Evolutionary conservation across 2,113 vertebrate genomes (phyloP).

Genomic region (Bujurquina vittata): DNA sequence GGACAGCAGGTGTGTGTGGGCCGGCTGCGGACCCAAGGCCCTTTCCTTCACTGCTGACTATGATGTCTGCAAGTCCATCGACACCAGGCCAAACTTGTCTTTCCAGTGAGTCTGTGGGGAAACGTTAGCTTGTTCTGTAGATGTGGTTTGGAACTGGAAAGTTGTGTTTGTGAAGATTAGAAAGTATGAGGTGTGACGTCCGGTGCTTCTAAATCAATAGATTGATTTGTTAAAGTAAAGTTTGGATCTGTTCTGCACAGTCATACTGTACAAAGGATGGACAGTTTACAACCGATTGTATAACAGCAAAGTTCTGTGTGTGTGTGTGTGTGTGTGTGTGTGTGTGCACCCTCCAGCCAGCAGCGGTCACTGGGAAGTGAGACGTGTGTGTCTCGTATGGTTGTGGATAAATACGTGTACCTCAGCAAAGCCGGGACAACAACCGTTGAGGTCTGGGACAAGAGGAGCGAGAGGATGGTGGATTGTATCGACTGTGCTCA

Average conservation of each 20-base stretch:
- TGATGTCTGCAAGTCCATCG: conserved; percentile 85
- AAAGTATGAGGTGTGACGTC: not conserved
- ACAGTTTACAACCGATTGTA: not conserved
- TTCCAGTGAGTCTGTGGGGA: conserved; percentile 82
- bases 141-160: no score
- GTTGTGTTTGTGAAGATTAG: not conserved
- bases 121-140: not conserved
- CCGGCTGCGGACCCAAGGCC: conserved; percentile 89
- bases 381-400: conserved; percentile 88
- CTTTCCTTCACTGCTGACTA: conserved; percentile 87
- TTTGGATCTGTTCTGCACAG: no score
- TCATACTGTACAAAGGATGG: not conserved
- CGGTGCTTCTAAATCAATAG: no score
- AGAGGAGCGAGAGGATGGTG: conserved; percentile 88
- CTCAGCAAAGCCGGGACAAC: conserved; percentile 89
- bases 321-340: not conserved
- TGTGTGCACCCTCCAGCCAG: conserved; percentile 73
- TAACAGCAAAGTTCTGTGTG: not conserved
- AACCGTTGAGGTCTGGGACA: conserved; percentile 93
- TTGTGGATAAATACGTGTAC: conserved; percentile 89
- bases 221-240: no score
- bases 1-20: conserved; percentile 87
- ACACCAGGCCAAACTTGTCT: conserved; percentile 84
- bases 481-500: conserved; percentile 89
- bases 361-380: conserved; percentile 80